Base-by-base conservation (phyloP, 1,140 invertebrate genomes). In the Diachasmimorpha longicaudata region DNA sequence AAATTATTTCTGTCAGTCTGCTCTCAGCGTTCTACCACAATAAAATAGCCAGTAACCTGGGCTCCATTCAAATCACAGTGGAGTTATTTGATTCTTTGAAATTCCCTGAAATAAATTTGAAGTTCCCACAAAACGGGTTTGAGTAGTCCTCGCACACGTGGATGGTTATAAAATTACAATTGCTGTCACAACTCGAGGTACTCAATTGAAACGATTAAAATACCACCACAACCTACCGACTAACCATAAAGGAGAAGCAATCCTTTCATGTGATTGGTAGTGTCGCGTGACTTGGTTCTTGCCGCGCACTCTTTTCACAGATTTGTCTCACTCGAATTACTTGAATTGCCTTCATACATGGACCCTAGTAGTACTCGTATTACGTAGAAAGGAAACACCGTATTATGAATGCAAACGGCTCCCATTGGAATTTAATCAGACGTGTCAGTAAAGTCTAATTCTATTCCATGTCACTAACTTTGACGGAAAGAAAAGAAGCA, bases 171-270 rank as follows among this genome's bases (percentile, higher is more conserved):
- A 78, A 70, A 77, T 77, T 79, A 55, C 39, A 79, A 73, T 72
- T 75, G 75, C 70, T 82, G 82, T 80, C 83, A 79, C 67, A 76
- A 77, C 78, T 77, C 58, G 46, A 74, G 68, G 68, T 74, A 72
- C 79, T 82, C 69, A 69, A 77, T 74, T 55, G 44, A n/a, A 72
- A 79, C 77, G 80, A 83, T 82, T 81, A 84, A 77, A 78, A 75
- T 66, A 68, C 77, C 79, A 81, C 79, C 80, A 74, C 76, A 70
- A 68, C 75, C 48, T 66, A 70, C 44, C 70, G 23, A 9, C 19
- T 0, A 25, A 25, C 58, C 4, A 25, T 63, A 23, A 25, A 58
- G 42, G 39, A 63, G 48, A 66, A 71, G 42, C 25, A 63, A 23
- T 46, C 23, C 39, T 71, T 67, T 63, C 19, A 75, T 37, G 14